Percentiles rank a stretch among this genome's conserved stretches.
Conservation (phyloP, 2,113 vertebrate genomes). For the Gambusia holbrooki region DNA sequence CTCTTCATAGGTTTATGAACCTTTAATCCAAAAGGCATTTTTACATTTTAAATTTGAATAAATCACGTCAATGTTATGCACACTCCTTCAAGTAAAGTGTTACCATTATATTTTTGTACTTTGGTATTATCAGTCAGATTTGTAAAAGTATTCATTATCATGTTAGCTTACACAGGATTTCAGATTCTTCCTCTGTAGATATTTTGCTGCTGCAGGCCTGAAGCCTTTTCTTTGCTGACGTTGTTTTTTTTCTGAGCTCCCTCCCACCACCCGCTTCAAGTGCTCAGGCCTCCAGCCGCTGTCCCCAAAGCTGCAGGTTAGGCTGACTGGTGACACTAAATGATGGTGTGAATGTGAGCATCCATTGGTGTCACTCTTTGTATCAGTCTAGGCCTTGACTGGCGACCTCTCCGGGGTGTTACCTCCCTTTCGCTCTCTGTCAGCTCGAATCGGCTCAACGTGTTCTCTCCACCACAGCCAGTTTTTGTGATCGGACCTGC, state of each 20-base stretch:
- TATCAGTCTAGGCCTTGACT: conserved; percentile 2
- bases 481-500: background rate
- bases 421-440: conserved; percentile 12
- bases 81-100: too few relatives aligned
- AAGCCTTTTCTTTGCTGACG: background rate
- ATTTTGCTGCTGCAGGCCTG: too few relatives aligned
- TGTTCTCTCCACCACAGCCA: background rate
- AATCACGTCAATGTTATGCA: too few relatives aligned
- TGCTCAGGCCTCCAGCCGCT: background rate
- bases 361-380: conserved; percentile 2
- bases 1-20: too few relatives aligned
- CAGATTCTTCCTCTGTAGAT: background rate
- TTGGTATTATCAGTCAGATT: background rate
- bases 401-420: background rate
- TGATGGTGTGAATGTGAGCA: conserved; percentile 11
- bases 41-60: too few relatives aligned
- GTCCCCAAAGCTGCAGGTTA: background rate
- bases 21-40: too few relatives aligned
- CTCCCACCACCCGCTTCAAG: too few relatives aligned
- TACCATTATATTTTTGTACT: too few relatives aligned
- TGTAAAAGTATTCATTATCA: background rate
- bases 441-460: conserved; percentile 7
- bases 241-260: background rate
- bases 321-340: conserved; percentile 2
- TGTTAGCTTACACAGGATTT: background rate